Percentiles rank a stretch among this genome's conserved stretches.
phyloP scores from a whole-genome alignment of 2,113 vertebrate species.

The Gymnarchus niloticus region DNA sequence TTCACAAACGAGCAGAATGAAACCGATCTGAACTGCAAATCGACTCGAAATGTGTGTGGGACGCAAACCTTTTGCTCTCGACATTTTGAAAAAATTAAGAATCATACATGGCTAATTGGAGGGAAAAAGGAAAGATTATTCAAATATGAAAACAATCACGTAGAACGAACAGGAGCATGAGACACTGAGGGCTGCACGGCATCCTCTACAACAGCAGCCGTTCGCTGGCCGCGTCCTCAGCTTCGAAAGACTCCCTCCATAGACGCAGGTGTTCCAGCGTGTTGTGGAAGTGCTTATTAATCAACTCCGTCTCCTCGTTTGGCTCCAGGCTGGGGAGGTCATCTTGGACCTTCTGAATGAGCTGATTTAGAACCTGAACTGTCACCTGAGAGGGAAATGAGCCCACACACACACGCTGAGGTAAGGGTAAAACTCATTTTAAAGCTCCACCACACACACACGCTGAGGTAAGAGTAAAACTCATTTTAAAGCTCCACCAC shows the following conservation, averaged over 20 bases:
- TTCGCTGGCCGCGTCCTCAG: slow-evolving; percentile 89
- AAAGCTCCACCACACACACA: no score
- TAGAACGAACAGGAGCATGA: not conserved
- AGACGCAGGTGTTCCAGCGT: slow-evolving; percentile 94
- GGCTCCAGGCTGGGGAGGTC: slow-evolving; percentile 94
- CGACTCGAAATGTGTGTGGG: not conserved
- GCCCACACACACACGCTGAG: no score
- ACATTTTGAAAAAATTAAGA: not conserved
- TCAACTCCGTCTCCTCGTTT: slow-evolving; percentile 95
- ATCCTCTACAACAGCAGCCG: slow-evolving; percentile 73
- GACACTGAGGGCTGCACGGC: slow-evolving; percentile 44
- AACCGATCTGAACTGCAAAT: not conserved
- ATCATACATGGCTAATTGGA: not conserved
- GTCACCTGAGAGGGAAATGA: slow-evolving; percentile 71
- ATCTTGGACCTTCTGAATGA: slow-evolving; percentile 97
- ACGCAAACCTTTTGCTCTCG: not conserved
- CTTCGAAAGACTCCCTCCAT: slow-evolving; percentile 84
- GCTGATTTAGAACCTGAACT: slow-evolving; percentile 94
- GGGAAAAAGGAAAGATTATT: not conserved
- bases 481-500: no score
- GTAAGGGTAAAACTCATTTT: no score
- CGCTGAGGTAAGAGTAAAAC: no score
- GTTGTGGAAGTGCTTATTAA: slow-evolving; percentile 99
- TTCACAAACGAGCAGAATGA: no score
- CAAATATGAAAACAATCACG: not conserved